Evolutionary conservation across 2,113 vertebrate genomes (phyloP), one percentile per base, ranked within the genome.

Genomic region (Pica pica): DNA sequence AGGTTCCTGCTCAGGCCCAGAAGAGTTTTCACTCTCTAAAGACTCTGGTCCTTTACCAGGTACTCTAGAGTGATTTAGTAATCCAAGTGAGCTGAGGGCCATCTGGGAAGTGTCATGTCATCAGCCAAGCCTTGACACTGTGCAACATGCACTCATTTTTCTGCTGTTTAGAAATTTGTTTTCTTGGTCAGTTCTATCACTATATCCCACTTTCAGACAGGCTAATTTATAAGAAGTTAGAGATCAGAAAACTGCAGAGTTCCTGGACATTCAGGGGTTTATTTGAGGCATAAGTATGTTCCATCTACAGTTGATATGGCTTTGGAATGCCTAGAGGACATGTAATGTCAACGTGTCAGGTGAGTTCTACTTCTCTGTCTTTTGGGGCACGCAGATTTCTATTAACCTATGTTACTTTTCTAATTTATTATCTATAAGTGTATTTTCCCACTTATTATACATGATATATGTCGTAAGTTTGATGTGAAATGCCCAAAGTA

Each of bases 341-440:
- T 27, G 11, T n/a, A 68, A 60, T 7, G 1, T 6, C 23, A 26
- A 21, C 6, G 11, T 0, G 1, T 21, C 39, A 81, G 2, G 1
- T 52, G 70, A 88, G 20, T 33, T 93, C 22, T 33, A 69, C 9
- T 65, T 85, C 27, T n/a, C 10, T 37, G 16, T 49, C 35, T 83
- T 71, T 68, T 26, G 7, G 6, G 7, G 7, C 31, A 61, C 19
- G 28, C 10, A 85, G 50, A 42, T 74, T 79, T 79, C 16, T 76
- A 50, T 71, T 39, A 90, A 59, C 2, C 3, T 68, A 11, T 37
- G 6, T 21, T 69, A 42, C 24, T 78, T 71, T 78, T 41, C 39
- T 87, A 47, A 24, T n/a, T 67, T 65, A 52, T 71, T 64, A 59
- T 52, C 31, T 31, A 12, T 10, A 10, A 22, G 5, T 37, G 10